Percentiles rank a stretch among this genome's conserved stretches.
Conservation (phyloP, 1,140 invertebrate species). For the Anastatus disparis region DNA sequence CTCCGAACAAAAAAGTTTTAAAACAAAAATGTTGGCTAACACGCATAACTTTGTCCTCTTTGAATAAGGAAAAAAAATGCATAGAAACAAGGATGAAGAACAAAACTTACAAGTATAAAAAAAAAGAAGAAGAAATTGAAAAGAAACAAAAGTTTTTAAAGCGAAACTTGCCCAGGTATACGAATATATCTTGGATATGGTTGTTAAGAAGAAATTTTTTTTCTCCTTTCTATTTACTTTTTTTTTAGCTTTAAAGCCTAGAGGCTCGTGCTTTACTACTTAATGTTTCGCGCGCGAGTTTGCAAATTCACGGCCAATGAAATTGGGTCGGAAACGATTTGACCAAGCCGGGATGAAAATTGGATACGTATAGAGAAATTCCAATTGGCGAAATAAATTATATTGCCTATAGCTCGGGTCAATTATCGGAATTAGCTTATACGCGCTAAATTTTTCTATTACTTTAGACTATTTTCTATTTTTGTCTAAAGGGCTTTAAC, state of each 20-base stretch:
- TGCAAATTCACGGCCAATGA: slow-evolving; percentile 24
- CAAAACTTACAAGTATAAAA: too few species aligned
- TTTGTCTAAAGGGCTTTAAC: neutral
- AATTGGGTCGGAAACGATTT: slow-evolving; percentile 22
- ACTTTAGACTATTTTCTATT: neutral
- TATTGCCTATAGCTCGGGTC: neutral
- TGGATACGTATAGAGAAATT: too few species aligned
- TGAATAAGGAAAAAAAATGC: too few species aligned
- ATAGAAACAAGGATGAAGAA: too few species aligned
- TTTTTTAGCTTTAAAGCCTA: neutral
- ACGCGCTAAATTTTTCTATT: neutral
- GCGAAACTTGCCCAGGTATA: too few species aligned
- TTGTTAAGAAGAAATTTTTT: neutral
- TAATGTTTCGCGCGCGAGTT: slow-evolving; percentile 6
- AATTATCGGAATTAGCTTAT: slow-evolving; percentile 31
- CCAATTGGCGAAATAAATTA: neutral
- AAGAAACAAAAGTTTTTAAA: neutral
- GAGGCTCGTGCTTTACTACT: neutral
- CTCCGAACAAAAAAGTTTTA: too few species aligned
- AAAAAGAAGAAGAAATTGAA: too few species aligned
- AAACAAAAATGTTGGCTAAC: too few species aligned
- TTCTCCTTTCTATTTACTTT: neutral
- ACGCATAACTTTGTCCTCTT: too few species aligned
- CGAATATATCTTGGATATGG: neutral
- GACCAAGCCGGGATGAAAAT: too few species aligned